phyloP scores from a whole-genome alignment of 2,888 invertebrate genomes.

The Unio delphinus region DNA sequence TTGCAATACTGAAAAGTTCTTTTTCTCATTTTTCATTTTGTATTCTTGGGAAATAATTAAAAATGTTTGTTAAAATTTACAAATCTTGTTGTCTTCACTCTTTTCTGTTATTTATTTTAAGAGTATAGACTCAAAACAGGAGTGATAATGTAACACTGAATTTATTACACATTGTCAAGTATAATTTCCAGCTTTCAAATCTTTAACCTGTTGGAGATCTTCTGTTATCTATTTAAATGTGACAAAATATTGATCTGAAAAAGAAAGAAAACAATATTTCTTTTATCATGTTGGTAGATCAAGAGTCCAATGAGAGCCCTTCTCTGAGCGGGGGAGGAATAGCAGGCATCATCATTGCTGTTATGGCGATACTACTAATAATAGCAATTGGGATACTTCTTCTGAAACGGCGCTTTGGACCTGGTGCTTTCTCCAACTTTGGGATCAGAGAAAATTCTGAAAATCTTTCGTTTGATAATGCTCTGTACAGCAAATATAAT shows the following conservation, averaged over 20 bases:
- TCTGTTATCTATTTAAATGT: neutral
- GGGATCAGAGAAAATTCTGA: neutral
- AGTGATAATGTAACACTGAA: no score
- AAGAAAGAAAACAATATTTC: neutral
- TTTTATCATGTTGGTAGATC: neutral
- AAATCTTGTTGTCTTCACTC: no score
- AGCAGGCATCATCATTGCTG: constrained; percentile 29
- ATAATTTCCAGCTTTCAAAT: no score
- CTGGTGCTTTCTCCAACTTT: neutral
- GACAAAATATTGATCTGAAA: neutral
- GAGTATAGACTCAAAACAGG: no score
- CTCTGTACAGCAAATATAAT: constrained; percentile 23
- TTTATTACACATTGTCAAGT: no score
- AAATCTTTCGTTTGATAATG: constrained; percentile 36
- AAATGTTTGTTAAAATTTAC: no score
- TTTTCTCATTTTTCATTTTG: no score
- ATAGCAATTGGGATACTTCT: constrained; percentile 15
- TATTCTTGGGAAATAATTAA: no score
- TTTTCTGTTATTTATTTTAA: no score
- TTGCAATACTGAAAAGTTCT: no score
- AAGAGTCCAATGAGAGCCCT: neutral
- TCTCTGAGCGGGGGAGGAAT: constrained; percentile 25
- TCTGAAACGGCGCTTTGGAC: constrained; percentile 9
- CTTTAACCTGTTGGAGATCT: neutral
- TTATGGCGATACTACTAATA: constrained; percentile 15